These are phyloP conservation scores for Labia minor DNA, from an alignment of 2,888 invertebrate species.

Conservation along the genomic window DNA sequence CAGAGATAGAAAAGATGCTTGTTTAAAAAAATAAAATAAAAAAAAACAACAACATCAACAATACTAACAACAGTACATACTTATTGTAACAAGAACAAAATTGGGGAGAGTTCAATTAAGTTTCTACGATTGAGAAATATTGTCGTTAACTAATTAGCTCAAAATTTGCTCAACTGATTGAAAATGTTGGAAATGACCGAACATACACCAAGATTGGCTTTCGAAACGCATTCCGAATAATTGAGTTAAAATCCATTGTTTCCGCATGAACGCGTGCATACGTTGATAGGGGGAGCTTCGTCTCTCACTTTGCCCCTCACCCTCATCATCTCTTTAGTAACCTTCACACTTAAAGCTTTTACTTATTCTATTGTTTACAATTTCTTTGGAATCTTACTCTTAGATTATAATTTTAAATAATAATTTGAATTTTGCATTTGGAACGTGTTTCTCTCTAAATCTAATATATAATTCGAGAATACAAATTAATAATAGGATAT, in stretches of 20 bases:
- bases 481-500: no score
- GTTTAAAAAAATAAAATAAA: background rate
- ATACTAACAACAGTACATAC: no score
- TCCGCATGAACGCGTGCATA: background rate
- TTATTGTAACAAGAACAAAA: background rate
- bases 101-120: background rate
- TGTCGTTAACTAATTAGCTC: no score
- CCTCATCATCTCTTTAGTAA: background rate
- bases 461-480: no score
- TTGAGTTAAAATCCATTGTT: conserved; percentile 5
- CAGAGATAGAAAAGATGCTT: background rate
- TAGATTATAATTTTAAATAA: no score
- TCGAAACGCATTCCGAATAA: background rate
- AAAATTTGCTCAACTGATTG: no score
- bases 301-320: background rate
- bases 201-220: background rate
- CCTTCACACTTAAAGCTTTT: background rate
- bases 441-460: no score
- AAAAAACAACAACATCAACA: no score
- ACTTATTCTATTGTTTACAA: background rate
- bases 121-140: background rate
- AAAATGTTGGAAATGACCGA: no score
- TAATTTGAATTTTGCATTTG: no score
- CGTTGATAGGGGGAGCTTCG: background rate
- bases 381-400: background rate